phyloP scores from a whole-genome alignment of 2,113 vertebrate species.

The Columbina picui region DNA sequence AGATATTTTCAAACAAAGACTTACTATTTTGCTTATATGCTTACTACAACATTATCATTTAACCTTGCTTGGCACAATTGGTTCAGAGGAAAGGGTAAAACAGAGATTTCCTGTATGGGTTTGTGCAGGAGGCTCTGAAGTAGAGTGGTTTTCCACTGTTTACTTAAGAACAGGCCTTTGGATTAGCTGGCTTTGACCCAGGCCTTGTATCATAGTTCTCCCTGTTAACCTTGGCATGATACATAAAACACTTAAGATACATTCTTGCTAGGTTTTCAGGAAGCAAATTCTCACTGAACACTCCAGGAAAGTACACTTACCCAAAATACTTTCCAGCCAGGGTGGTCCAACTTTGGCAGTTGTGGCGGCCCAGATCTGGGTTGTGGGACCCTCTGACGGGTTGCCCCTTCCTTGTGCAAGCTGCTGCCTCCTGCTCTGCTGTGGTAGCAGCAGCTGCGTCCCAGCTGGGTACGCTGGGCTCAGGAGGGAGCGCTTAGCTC shows the following conservation, averaged over 20 bases:
- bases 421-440: neutral
- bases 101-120: neutral
- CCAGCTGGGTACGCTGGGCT: neutral
- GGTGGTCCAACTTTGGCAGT: neutral
- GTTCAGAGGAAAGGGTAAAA: neutral
- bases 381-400: neutral
- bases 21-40: neutral
- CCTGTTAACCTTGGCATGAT: neutral
- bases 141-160: constrained; percentile 37
- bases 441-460: neutral
- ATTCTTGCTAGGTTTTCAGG: constrained; percentile 1
- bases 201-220: neutral
- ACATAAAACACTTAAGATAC: neutral
- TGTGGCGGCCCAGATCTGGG: neutral
- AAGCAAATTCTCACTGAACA: neutral
- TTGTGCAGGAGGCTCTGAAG: neutral
- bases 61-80: neutral
- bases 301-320: neutral
- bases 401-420: neutral
- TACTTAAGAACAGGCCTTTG: constrained; percentile 33
- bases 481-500: neutral
- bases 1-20: constrained; percentile 12
- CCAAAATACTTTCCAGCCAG: neutral
- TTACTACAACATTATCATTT: neutral
- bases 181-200: constrained; percentile 48